Conservation (phyloP, 2,888 invertebrate species). For the Stegophylla sp. region DNA sequence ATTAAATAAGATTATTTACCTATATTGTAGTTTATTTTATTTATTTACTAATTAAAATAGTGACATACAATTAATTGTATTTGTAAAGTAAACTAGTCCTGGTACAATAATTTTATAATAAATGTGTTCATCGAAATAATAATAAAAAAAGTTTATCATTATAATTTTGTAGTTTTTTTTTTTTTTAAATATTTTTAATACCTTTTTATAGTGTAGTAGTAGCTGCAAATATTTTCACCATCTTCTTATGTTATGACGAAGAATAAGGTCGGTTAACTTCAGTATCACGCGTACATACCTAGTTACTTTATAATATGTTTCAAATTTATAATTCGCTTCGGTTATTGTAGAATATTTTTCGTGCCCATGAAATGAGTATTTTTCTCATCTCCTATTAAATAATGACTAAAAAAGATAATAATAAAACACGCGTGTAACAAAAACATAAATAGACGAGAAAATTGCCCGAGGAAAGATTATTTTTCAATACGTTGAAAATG, state of each 20-base stretch:
- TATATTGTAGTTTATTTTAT: not conserved
- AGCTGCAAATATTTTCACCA: conserved; percentile 40
- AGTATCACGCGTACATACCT: conserved; percentile 38
- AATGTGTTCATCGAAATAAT: too few relatives aligned
- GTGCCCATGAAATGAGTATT: conserved; percentile 54
- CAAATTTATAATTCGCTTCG: conserved; percentile 51
- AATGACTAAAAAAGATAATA: conserved; percentile 42
- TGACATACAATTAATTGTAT: not conserved
- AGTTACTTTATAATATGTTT: conserved; percentile 24
- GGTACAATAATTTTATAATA: too few relatives aligned
- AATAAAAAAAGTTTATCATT: too few relatives aligned
- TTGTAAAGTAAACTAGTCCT: too few relatives aligned
- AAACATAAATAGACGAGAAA: conserved; percentile 48
- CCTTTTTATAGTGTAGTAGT: conserved; percentile 12
- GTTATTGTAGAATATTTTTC: conserved; percentile 50
- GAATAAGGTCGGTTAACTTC: conserved; percentile 35
- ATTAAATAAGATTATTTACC: too few relatives aligned
- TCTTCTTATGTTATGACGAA: conserved; percentile 24
- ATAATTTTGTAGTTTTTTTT: not conserved
- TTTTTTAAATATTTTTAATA: conserved; percentile 37
- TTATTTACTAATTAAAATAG: too few relatives aligned
- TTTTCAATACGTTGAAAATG: conserved; percentile 34
- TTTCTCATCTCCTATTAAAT: conserved; percentile 55
- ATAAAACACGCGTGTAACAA: conserved; percentile 47
- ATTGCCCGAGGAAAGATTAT: conserved; percentile 32